A percentile compares a stretch with the other conserved stretches of the same genome.
Conservation (phyloP, 2,113 vertebrate genomes). For the Atherinomorus stipes region DNA sequence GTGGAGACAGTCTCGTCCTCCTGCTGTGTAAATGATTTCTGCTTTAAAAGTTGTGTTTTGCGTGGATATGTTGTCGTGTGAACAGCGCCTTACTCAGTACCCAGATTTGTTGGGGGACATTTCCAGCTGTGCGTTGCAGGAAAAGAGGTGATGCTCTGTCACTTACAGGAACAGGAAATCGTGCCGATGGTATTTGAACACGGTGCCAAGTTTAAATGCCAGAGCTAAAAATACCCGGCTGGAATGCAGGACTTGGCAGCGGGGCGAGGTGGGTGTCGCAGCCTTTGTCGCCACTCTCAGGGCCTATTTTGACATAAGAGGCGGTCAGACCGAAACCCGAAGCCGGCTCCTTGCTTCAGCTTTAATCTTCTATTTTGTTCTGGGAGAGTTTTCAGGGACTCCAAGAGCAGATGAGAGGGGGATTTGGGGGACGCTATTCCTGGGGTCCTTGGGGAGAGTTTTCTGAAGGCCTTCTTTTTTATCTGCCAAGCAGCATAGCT, state of each 20-base stretch:
- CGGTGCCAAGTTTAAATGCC: constrained; percentile 83
- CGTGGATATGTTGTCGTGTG: no score
- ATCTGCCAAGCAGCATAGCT: constrained; percentile 25
- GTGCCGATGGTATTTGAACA: constrained; percentile 68
- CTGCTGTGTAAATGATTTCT: no score
- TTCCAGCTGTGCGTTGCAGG: constrained; percentile 46
- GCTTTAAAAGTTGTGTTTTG: no score
- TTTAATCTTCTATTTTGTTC: constrained; percentile 71
- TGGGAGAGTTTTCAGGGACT: constrained; percentile 43
- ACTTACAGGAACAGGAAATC: constrained; percentile 82
- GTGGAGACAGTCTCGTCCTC: no score
- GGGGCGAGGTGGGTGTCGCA: constrained; percentile 50
- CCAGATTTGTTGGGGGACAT: background rate
- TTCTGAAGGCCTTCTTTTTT: constrained; percentile 49
- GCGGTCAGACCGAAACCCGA: constrained; percentile 69
- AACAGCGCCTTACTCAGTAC: background rate
- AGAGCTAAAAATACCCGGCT: constrained; percentile 80
- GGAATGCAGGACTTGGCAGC: constrained; percentile 78
- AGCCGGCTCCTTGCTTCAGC: constrained; percentile 45
- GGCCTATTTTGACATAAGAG: constrained; percentile 73
- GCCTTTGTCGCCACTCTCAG: constrained; percentile 77
- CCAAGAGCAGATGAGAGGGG: constrained; percentile 44
- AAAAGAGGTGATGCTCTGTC: constrained; percentile 35
- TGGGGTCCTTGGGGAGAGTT: constrained; percentile 42
- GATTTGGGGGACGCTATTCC: constrained; percentile 53